Conservation (phyloP, 2,113 vertebrate genomes). For the Catharus fuscescens region DNA sequence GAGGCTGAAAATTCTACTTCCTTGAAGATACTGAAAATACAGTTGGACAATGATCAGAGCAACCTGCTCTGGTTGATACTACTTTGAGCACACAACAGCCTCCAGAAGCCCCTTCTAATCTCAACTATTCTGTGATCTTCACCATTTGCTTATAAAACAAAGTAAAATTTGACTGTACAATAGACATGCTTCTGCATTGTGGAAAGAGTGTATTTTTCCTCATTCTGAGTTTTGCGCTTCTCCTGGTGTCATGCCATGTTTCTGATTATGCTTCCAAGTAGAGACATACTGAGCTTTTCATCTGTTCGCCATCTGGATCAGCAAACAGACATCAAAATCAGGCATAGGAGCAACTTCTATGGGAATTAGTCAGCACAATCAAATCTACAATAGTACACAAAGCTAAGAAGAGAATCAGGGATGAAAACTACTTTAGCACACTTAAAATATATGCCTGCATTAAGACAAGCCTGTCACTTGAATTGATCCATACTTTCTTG, state of each 20-base stretch:
- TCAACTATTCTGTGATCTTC: neutral
- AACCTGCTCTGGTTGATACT: neutral
- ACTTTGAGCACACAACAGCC: neutral
- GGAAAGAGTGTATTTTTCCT: neutral
- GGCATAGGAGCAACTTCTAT: neutral
- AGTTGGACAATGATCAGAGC: neutral
- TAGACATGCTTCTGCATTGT: neutral
- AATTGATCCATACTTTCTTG: neutral
- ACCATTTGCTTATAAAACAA: neutral
- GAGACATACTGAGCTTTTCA: constrained; percentile 53
- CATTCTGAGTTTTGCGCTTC: neutral
- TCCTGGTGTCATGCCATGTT: neutral
- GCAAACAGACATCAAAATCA: constrained; percentile 18
- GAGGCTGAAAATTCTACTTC: neutral
- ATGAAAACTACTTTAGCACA: neutral
- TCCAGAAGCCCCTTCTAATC: neutral
- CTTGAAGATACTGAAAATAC: neutral
- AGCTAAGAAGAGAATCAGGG: neutral
- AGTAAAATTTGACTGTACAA: neutral
- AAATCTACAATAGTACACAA: neutral
- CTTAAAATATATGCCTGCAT: neutral
- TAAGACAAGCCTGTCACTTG: neutral
- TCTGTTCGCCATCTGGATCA: constrained; percentile 53
- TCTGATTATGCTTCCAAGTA: neutral
- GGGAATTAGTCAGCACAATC: constrained; percentile 1